Conservation (phyloP, 2,888 invertebrate species). For the Peribatodes rhomboidaria region DNA sequence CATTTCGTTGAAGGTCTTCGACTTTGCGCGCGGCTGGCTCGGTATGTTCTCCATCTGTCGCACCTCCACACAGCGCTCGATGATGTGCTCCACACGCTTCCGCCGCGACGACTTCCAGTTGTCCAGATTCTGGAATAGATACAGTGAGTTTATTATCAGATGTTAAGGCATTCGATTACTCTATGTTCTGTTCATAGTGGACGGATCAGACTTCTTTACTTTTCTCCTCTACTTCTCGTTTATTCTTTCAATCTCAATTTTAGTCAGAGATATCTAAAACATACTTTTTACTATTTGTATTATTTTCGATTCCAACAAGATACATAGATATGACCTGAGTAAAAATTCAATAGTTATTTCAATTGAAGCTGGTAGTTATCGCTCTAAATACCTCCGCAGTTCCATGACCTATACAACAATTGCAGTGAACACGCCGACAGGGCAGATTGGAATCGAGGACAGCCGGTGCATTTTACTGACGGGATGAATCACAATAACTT, state of each 20-base stretch:
- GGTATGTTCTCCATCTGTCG: slow-evolving; percentile 94
- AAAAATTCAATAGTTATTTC: slow-evolving; percentile 18
- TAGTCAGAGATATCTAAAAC: too few relatives aligned
- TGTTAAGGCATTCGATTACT: too few relatives aligned
- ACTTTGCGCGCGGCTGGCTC: slow-evolving; percentile 90
- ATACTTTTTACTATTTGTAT: too few relatives aligned
- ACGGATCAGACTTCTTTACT: too few relatives aligned
- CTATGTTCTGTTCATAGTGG: too few relatives aligned
- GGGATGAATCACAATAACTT: slow-evolving; percentile 6
- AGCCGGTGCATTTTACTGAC: slow-evolving; percentile 13
- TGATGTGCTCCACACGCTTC: slow-evolving; percentile 96
- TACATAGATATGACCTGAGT: too few relatives aligned
- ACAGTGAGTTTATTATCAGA: not conserved
- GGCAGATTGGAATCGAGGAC: slow-evolving; percentile 38
- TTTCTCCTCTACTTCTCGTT: too few relatives aligned
- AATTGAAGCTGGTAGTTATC: slow-evolving; percentile 17
- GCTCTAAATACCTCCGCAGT: slow-evolving; percentile 26
- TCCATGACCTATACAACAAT: slow-evolving; percentile 46
- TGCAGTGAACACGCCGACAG: slow-evolving; percentile 38
- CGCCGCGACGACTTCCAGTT: slow-evolving; percentile 97
- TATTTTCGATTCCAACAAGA: too few relatives aligned
- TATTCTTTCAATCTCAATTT: too few relatives aligned
- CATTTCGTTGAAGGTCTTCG: slow-evolving; percentile 98
- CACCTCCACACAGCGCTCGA: slow-evolving; percentile 95
- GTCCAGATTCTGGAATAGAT: slow-evolving; percentile 91